Conservation (phyloP, 1,140 invertebrate genomes). For the Drosophila sucinea region DNA sequence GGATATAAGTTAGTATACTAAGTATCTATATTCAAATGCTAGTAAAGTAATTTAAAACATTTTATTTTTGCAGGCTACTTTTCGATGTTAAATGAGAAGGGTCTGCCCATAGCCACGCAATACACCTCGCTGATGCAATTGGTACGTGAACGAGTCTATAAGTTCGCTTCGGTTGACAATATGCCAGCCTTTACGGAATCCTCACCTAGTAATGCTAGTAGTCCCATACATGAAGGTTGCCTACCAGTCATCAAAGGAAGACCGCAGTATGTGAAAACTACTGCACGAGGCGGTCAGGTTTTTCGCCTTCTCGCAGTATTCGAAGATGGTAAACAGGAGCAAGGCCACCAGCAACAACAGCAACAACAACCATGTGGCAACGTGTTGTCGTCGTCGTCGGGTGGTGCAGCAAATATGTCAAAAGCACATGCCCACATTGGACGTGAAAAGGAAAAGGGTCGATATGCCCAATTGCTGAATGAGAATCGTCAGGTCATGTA, state of each 20-base stretch:
- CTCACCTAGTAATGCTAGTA: slow-evolving; percentile 50
- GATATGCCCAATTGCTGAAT: slow-evolving; percentile 80
- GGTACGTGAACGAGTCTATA: slow-evolving; percentile 81
- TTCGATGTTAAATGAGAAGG: slow-evolving; percentile 78
- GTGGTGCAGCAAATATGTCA: slow-evolving; percentile 31
- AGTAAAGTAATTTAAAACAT: too few relatives aligned
- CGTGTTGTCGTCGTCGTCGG: slow-evolving; percentile 37
- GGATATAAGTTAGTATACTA: too few relatives aligned
- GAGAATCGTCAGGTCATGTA: slow-evolving; percentile 81
- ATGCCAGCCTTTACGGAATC: slow-evolving; percentile 81
- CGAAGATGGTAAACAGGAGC: slow-evolving; percentile 81
- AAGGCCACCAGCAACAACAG: slow-evolving; percentile 17
- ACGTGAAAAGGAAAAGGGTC: slow-evolving; percentile 80
- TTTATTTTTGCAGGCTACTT: slow-evolving; percentile 67
- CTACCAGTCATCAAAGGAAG: slow-evolving; percentile 63
- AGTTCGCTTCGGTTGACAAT: slow-evolving; percentile 81
- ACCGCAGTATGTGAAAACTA: slow-evolving; percentile 79
- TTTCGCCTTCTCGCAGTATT: slow-evolving; percentile 79
- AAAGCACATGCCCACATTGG: slow-evolving; percentile 53
- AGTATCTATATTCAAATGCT: too few relatives aligned
- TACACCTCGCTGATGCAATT: slow-evolving; percentile 77
- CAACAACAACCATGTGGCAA: neutral
- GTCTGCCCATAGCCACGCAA: slow-evolving; percentile 72
- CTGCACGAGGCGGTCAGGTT: slow-evolving; percentile 78
- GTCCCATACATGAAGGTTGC: slow-evolving; percentile 73